Base-by-base conservation (phyloP, 2,888 invertebrate species). In the Gerris lacustris region DNA sequence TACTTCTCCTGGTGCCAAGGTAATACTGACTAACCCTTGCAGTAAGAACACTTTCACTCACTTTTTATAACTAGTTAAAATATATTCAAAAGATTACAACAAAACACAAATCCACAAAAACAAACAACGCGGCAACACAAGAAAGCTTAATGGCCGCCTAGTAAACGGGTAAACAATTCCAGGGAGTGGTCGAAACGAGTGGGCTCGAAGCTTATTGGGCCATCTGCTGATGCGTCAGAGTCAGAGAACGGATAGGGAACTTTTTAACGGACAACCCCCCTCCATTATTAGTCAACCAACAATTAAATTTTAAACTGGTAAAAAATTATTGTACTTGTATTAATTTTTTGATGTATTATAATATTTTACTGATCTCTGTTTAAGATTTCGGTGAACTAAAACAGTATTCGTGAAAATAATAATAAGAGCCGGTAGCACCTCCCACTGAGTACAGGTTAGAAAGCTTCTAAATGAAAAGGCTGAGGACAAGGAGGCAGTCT, bases 121-220 rank as follows among this genome's bases (percentile, higher is more conserved):
- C 55, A 55, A 55, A 55, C 55, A 55, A 55, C 55, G 55, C 55
- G 55, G 55, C 55, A 55, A 15, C 55, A 55, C 9, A 11, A 55
- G 15, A 55, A 55, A 55, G 55, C 55, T 15, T 55, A 55, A 55
- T 55, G 55, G 55, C 55, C 11, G 55, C 55, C 15, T 15, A 11
- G 55, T 15, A 55, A 55, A 55, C 55, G 55, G 15, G 55, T 55
- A 55, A 55, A 55, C 55, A 55, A 55, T 55, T 55, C 55, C 9
- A 55, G 55, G 55, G 55, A 55, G 55, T 55, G 55, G 55, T 55
- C 55, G 55, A 55, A 55, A 55, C 55, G 55, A 55, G 55, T 55
- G 55, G 55, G 55, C 55, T 55, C 55, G 55, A 55, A 9, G 55
- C 55, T 55, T 15, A 55, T 55, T 55, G 55, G 31, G 55, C 55